Evolutionary conservation across 2,113 vertebrate species (phyloP), one percentile per base, ranked within the genome.

Genomic region (Grammomys surdaster): DNA sequence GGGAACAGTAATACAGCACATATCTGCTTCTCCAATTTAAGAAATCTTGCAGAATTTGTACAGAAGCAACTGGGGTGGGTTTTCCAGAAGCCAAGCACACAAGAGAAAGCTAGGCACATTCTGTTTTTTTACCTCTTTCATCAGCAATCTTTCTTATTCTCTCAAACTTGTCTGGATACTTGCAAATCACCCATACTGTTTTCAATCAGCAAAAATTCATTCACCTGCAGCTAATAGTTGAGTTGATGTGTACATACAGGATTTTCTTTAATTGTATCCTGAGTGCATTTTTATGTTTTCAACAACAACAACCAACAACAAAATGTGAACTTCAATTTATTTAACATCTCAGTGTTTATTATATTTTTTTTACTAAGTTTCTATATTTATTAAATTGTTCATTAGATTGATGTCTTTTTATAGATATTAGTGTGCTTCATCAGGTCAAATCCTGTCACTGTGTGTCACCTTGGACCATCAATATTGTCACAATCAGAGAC

Each of bases 1-100:
- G 72, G 82, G 43, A 82, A 88, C 97, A 96, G 85, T 97, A 97
- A 96, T 54, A 90, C 93, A 96, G 96, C 70, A 10, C 24, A 65
- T 81, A 92, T 96, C 88, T 88, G 86, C 48, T 95, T 93, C 60
- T 11, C 95, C 77, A 4, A 0, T 92, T 97, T 94, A 97, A 94
- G 46, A 77, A 96, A 85, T 89, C 96, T 91, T 90, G 75, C 93
- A 96, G 89, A 95, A 97, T 97, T 95, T 96, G 54, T 84, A 93
- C 86, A n/a, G 51, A 88, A 80, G 54, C n/a, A 46, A 90, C 89
- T 48, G 69, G 70, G 63, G 43, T 43, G 56, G 51, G 24, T 95
- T 97, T 97, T 96, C 77, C 36, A 81, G 69, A 94, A 95, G 46
- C 33, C 46, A 10, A 3, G 13, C 1, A 58, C 24, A 43, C 22